Base-by-base conservation (phyloP, 2,888 invertebrate genomes). In the Argyresthia albistria region DNA sequence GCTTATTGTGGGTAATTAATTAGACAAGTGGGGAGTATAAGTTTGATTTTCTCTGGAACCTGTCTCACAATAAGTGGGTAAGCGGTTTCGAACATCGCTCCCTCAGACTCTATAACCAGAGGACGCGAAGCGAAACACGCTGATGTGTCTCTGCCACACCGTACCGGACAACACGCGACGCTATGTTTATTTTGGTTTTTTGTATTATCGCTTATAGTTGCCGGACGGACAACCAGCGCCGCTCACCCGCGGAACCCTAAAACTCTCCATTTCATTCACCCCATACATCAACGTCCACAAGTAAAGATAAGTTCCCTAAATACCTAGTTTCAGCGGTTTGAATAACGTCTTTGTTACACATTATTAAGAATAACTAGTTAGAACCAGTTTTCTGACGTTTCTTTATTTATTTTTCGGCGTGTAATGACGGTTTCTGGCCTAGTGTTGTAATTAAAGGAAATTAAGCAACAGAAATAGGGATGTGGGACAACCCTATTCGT, bases 291-390 rank as follows among this genome's bases (percentile, higher is more conserved):
- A 80, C 62, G 82, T 84, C 81, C 58, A 56, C 57, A 60, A 61
- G 63, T 58, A 61, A 66, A 77, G 74, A 77, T 76, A 79, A 76
- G 69, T 73, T 64, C 63, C 71, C 80, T 77, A 78, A 80, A 81
- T 74, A 73, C 69, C 72, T 71, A 81, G 69, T 80, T 81, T 80
- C 78, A 80, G 67, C 75, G 35, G 67, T 62, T 74, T 73, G 76
- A 77, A 73, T 80, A 76, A 84, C 84, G 81, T 84, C 86, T 86
- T 67, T 79, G 80, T 86, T 82, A 80, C 66, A 76, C 72, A 76
- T 80, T 82, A 83, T 83, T 84, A 82, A 78, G 81, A 81, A 76
- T 80, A 80, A 83, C 77, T 80, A 78, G 71, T 78, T 68, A 66
- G 66, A 69, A 65, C 62, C 70, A 57, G 66, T 65, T 69, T 66